Conservation (phyloP, 2,797 vertebrate genomes). For the Clangula hyemalis region DNA sequence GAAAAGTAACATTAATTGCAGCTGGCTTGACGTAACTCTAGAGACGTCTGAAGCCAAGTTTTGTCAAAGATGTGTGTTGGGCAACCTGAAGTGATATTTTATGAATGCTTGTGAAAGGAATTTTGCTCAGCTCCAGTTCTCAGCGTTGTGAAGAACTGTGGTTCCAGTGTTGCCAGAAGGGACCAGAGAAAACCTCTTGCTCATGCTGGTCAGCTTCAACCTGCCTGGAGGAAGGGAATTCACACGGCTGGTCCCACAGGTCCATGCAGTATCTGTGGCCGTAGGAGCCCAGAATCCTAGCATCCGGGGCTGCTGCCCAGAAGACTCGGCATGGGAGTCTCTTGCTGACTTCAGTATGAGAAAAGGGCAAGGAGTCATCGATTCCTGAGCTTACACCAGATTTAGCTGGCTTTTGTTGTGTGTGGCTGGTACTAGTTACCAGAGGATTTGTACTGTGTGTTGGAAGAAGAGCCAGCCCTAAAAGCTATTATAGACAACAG, state of each 20-base stretch:
- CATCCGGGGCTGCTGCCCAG: neutral
- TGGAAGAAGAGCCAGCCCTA: slow-evolving; percentile 60
- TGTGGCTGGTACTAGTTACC: slow-evolving; percentile 63
- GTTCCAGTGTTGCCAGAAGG: neutral
- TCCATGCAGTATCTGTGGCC: neutral
- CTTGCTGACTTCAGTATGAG: neutral
- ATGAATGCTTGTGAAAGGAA: neutral
- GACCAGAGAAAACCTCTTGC: neutral
- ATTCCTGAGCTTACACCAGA: slow-evolving; percentile 19
- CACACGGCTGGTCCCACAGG: neutral
- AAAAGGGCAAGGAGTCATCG: slow-evolving; percentile 2
- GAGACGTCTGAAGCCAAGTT: neutral
- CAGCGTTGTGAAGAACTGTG: neutral
- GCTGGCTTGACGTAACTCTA: neutral
- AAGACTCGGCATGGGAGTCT: rapidly evolving
- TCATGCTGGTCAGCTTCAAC: neutral
- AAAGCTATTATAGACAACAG: slow-evolving; percentile 57
- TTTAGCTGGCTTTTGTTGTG: slow-evolving; percentile 46
- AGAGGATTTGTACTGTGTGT: slow-evolving; percentile 60
- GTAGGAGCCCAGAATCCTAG: neutral
- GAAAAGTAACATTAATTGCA: neutral
- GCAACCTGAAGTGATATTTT: neutral
- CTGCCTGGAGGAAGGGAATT: neutral
- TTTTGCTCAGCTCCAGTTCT: neutral
- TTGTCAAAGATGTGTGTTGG: neutral